Evolutionary conservation across 2,888 invertebrate genomes (phyloP), one percentile per base, ranked within the genome.

Genomic region (Nemurella pictetii): DNA sequence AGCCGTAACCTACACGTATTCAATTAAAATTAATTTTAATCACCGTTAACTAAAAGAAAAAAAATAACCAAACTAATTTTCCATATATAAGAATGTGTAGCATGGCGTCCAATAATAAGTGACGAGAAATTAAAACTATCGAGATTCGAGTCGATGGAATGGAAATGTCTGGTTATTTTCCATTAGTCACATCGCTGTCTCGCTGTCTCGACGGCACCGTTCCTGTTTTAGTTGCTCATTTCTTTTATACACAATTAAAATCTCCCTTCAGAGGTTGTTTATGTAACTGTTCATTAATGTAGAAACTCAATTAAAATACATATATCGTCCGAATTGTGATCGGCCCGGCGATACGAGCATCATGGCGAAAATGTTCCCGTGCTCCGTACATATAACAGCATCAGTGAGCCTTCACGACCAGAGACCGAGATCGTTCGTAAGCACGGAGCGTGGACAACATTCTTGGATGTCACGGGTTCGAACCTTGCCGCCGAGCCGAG

Each of bases 21-120:
- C 80, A 81, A 81, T 81, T 81, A 81, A 81, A 81, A 81, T 35
- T 81, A 81, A 81, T 81, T 81, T 32, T 36, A 35, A 81, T 26
- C 0, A 36, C 80, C 32, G 26, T 26, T 32, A 32, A 81, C 36
- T 5, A n/a, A 81, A 81, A 35, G 12, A 35, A 29, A 28, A 80
- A 80, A 20, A 75, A 73, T 25, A 25, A 9, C 0, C 26, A 75
- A 25, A 26, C 15, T 75, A 75, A 75, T 75, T 75, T 75, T 75
- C 12, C 5, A 75, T 28, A 75, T 12, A 55, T 55, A 55, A 55
- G 55, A 55, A 55, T 55, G 55, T 55, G 55, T 55, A 55, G 15
- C 55, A 15, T 12, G 12, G 55, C 55, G 20, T 55, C 20, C 15
- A 55, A 12, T 55, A 20, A 55, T 55, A 55, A 55, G 15, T 55